Percentiles rank a stretch among this genome's conserved stretches.
Evolutionary conservation across 2,888 invertebrate species (phyloP).

Genomic region (Phaonia tiefii): DNA sequence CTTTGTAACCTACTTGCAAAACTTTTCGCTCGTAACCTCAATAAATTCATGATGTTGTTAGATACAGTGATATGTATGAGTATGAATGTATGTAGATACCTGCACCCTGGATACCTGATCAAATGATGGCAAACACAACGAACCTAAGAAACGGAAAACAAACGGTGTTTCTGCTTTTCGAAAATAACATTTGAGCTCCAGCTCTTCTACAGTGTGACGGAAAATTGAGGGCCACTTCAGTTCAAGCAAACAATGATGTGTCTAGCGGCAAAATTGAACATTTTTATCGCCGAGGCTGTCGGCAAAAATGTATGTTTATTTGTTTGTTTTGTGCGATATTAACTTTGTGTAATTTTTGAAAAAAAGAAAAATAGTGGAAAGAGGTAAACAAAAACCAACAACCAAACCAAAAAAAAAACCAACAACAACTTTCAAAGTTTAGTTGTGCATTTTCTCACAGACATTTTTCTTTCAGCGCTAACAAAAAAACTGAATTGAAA

Average conservation of each 20-base stretch:
- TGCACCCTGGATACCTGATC: background rate
- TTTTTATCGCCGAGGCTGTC: background rate
- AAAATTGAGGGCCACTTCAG: background rate
- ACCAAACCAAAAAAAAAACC: no score
- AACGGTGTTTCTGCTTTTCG: conserved; percentile 4
- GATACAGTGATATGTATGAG: no score
- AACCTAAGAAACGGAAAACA: conserved; percentile 7
- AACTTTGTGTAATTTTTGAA: conserved; percentile 14
- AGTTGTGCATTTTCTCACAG: conserved; percentile 30
- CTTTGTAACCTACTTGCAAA: conserved; percentile 32
- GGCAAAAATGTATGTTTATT: background rate
- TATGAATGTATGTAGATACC: conserved; percentile 4
- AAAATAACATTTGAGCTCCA: conserved; percentile 20
- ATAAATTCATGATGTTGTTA: conserved; percentile 21
- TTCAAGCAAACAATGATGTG: background rate
- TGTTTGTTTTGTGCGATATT: conserved; percentile 16
- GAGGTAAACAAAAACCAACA: background rate
- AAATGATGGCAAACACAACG: conserved; percentile 11
- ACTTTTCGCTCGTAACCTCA: conserved; percentile 34
- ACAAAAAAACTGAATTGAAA: background rate
- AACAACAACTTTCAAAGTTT: conserved; percentile 34
- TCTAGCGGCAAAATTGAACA: background rate
- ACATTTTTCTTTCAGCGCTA: conserved; percentile 20
- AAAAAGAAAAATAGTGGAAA: background rate
- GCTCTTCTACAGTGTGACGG: background rate